Base-by-base conservation (phyloP, 2,113 vertebrate genomes). In the Sclerurus mexicanus region DNA sequence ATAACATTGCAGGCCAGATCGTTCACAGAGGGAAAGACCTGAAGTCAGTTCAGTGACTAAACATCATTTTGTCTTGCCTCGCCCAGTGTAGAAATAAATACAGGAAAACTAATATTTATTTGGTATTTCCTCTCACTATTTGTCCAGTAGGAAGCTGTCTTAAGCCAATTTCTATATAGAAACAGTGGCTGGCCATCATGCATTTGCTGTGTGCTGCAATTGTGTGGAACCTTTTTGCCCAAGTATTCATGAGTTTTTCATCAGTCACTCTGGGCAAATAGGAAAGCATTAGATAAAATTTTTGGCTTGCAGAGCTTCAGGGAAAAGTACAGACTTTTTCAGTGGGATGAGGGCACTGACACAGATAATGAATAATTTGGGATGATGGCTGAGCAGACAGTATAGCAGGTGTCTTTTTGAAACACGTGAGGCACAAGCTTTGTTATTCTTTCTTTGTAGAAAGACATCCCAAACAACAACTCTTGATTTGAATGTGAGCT, bases 101-200 rank as follows among this genome's bases (percentile, higher is more conserved):
- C 2, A 35, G 76, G 73, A 88, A 78, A 76, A 67, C 77, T 96
- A 98, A 95, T 97, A 97, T 98, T 97, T 97, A 88, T 96, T 83
- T 67, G 19, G 40, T 86, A 74, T 94, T 96, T 97, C 96, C 86
- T 97, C 81, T 95, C 12, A 3, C 68, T 95, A 6, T 90, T 95
- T 96, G 92, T 55, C 13, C 33, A 89, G 42, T 82, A 82, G 83
- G 73, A 96, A 77, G 56, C 73, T 55, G 39, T 88, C 30, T 62
- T 67, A 87, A 68, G 62, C 64, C n/a, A 53, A 0, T 79, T 96
- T 84, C 85, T 93, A 20, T 88, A 37, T 15, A 75, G 64, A 88
- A 89, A 37, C 56, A 35, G 91, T 95, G 18, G 2, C 82, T 74
- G 53, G 73, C 28, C 78, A n/a, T 62, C 1, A 1, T 78, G 31